These are phyloP conservation scores for Oceanodroma leucorhoa DNA, from an alignment of 2,797 vertebrate genomes.

Conservation along the genomic window DNA sequence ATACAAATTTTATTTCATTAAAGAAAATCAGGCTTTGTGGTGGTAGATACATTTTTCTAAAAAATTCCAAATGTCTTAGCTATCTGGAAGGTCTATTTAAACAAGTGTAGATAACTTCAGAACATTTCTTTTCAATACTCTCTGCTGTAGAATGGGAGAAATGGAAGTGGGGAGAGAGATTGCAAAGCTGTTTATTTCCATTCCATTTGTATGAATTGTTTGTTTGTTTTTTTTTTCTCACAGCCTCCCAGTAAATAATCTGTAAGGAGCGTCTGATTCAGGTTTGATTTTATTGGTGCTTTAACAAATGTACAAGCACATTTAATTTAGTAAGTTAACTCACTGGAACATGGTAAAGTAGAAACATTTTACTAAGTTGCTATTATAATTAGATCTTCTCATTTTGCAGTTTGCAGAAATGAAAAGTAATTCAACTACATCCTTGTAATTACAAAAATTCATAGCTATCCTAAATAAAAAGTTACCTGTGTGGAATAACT, in stretches of 20 bases:
- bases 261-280: background rate
- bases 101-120: background rate
- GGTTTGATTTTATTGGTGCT: background rate
- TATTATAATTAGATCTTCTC: background rate
- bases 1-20: background rate
- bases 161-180: background rate
- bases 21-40: background rate
- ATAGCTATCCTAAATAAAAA: background rate
- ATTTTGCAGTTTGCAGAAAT: background rate
- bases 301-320: background rate
- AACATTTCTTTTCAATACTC: background rate
- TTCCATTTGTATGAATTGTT: background rate
- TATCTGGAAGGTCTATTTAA: background rate
- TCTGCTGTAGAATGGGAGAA: background rate
- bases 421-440: background rate
- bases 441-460: background rate
- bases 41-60: background rate
- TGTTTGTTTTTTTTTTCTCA: background rate
- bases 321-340: background rate
- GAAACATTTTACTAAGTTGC: background rate
- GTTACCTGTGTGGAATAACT: background rate
- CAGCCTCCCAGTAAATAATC: background rate
- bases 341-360: background rate
- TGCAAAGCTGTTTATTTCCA: background rate
- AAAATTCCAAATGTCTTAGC: background rate